Conservation (phyloP, 2,888 invertebrate genomes). For the Gasteruption jaculator region DNA sequence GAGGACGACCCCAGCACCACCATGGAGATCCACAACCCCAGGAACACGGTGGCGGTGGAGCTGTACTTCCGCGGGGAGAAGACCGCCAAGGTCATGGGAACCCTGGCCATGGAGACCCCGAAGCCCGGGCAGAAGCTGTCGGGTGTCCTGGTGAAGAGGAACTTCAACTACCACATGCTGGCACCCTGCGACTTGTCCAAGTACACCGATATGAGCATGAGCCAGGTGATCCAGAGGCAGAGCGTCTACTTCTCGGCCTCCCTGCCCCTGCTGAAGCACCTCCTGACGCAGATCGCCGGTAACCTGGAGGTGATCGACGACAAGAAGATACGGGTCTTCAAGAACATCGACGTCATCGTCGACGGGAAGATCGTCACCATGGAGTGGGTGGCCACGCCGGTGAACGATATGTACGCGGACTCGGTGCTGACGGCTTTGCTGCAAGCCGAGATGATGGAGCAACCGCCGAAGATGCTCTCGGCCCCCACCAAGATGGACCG, state of each 20-base stretch:
- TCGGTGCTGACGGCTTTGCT: constrained; percentile 85
- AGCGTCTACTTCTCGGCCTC: constrained; percentile 84
- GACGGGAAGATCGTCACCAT: constrained; percentile 80
- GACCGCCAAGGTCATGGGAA: constrained; percentile 97
- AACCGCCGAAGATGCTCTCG: constrained; percentile 59
- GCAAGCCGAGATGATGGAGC: constrained; percentile 72
- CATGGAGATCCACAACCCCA: constrained; percentile 91
- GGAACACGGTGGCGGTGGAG: constrained; percentile 90
- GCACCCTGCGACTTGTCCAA: constrained; percentile 88
- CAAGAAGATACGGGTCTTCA: constrained; percentile 75
- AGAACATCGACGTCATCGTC: constrained; percentile 74
- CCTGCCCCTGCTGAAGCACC: constrained; percentile 66
- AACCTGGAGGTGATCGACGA: constrained; percentile 70
- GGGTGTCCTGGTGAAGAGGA: constrained; percentile 92
- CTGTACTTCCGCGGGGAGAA: constrained; percentile 96
- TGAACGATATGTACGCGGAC: constrained; percentile 98
- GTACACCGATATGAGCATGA: constrained; percentile 94
- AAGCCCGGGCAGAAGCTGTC: constrained; percentile 75
- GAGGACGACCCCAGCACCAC: constrained; percentile 77
- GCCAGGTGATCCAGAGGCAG: constrained; percentile 87
- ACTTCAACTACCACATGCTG: constrained; percentile 96
- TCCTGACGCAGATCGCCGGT: constrained; percentile 75
- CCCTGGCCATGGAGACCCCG: constrained; percentile 79
- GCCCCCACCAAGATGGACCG: constrained; percentile 74
- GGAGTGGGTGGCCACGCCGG: constrained; percentile 93